Evolutionary conservation across 2,113 vertebrate species (phyloP).

Genomic region (Daubentonia madagascariensis): DNA sequence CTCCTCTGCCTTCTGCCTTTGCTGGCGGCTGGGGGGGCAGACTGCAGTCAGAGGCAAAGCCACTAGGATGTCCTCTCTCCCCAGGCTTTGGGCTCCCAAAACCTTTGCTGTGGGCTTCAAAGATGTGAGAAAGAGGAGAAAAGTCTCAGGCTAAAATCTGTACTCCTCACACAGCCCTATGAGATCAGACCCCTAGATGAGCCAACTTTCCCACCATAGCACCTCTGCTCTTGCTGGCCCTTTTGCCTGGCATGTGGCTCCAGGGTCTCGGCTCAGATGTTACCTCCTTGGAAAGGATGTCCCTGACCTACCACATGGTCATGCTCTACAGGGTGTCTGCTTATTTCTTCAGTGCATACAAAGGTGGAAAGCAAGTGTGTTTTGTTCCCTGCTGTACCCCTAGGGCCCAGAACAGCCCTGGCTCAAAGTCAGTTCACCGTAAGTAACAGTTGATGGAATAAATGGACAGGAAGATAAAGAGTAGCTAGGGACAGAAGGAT

Average conservation of each 20-base stretch:
- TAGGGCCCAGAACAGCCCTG: background rate
- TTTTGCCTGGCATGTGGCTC: background rate
- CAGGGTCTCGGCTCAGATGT: background rate
- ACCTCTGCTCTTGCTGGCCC: background rate
- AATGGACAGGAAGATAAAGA: background rate
- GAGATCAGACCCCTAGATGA: background rate
- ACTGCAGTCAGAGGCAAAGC: background rate
- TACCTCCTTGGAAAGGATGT: background rate
- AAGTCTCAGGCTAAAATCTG: background rate
- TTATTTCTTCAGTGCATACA: background rate
- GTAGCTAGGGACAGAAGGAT: background rate
- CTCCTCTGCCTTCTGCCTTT: background rate
- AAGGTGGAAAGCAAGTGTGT: background rate
- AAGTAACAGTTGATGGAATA: background rate
- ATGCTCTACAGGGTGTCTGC: fast-evolving
- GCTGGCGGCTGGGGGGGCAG: background rate
- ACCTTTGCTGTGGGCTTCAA: background rate
- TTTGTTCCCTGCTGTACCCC: background rate
- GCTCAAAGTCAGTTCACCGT: background rate
- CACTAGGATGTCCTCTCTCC: background rate
- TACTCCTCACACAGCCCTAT: background rate
- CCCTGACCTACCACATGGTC: background rate
- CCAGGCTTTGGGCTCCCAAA: background rate
- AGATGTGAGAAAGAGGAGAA: background rate
- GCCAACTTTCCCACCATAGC: background rate